Evolutionary conservation across 2,113 vertebrate genomes (phyloP).

Genomic region (Istiophorus platypterus): DNA sequence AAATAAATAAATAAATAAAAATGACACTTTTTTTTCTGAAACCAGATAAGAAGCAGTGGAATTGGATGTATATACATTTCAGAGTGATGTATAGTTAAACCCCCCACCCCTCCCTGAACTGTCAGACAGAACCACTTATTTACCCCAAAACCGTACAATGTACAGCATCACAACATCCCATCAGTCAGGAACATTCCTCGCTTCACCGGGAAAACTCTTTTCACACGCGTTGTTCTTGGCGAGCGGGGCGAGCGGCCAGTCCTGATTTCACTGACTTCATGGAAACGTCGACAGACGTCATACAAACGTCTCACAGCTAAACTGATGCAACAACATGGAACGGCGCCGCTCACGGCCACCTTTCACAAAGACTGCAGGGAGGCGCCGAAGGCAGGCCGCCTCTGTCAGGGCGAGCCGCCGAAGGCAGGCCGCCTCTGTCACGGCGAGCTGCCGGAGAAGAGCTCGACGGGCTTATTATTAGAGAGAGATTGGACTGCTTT

Average conservation of each 20-base stretch:
- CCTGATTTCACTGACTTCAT: neutral
- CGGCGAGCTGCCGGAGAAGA: neutral
- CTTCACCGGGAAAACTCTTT: neutral
- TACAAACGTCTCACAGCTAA: neutral
- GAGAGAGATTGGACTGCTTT: constrained; percentile 18
- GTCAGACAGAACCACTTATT: neutral
- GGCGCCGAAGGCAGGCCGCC: neutral
- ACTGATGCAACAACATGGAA: neutral
- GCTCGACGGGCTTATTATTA: constrained; percentile 19
- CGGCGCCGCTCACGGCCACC: neutral
- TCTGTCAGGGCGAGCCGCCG: neutral
- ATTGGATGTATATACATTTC: neutral
- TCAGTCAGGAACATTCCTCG: neutral
- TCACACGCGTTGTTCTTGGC: neutral
- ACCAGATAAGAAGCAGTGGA: too few species aligned
- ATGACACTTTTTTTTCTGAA: too few species aligned
- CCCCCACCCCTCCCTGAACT: neutral
- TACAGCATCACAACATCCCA: neutral
- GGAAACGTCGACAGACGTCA: neutral
- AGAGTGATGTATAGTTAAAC: neutral
- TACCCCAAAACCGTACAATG: neutral
- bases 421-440: neutral
- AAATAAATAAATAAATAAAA: too few species aligned
- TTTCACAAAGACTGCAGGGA: constrained; percentile 11
- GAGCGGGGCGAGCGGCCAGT: neutral